A percentile compares a stretch with the other conserved stretches of the same genome.
Conservation (phyloP, 2,888 invertebrate species). For the Metellina segmentata region DNA sequence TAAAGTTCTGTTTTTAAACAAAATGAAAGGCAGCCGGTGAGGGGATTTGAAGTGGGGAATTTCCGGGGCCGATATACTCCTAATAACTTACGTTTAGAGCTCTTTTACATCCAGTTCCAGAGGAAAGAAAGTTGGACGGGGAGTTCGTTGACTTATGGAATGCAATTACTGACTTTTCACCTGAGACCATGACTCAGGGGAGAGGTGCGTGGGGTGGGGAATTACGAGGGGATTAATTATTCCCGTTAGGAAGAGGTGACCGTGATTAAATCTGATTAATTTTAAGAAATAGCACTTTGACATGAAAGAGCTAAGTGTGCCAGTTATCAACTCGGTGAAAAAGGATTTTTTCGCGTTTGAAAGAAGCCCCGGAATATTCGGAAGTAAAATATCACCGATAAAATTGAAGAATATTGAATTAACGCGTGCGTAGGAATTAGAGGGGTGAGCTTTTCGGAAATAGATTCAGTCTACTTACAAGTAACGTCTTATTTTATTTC, state of each 20-base stretch:
- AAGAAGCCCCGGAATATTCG: too few species aligned
- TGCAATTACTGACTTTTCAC: slow-evolving; percentile 1
- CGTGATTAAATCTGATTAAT: slow-evolving; percentile 1
- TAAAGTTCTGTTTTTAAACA: too few species aligned
- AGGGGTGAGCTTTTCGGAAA: neutral
- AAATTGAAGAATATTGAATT: too few species aligned
- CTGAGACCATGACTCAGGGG: neutral
- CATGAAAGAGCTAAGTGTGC: neutral
- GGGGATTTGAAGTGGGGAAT: too few species aligned
- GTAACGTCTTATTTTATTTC: neutral
- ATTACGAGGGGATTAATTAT: neutral
- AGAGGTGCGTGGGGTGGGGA: neutral
- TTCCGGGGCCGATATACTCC: too few species aligned
- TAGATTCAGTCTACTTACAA: neutral
- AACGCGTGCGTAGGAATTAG: neutral
- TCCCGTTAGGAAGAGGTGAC: neutral
- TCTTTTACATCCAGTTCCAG: too few species aligned
- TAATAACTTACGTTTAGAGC: too few species aligned
- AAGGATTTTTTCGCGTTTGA: neutral
- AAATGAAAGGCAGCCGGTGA: too few species aligned
- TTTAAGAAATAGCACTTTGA: neutral
- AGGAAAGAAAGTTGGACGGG: neutral
- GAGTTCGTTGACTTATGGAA: neutral
- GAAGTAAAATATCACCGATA: too few species aligned
- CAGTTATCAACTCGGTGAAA: neutral